These are phyloP conservation scores for Onychostruthus taczanowskii DNA, from an alignment of 2,113 vertebrate genomes.

Conservation along the genomic window DNA sequence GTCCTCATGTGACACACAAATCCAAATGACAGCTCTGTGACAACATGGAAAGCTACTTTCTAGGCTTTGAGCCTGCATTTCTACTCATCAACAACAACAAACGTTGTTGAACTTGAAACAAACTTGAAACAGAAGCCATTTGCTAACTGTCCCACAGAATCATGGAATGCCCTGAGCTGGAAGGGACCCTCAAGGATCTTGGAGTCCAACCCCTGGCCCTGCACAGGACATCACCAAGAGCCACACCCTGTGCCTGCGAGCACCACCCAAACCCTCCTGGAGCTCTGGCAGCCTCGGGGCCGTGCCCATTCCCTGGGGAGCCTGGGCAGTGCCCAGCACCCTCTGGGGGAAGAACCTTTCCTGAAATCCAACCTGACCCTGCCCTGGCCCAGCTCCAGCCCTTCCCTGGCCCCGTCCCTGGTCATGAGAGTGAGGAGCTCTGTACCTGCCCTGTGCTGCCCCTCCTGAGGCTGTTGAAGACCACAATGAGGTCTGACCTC, in stretches of 20 bases:
- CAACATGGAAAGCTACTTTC: neutral
- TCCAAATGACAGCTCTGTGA: neutral
- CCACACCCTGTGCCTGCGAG: neutral
- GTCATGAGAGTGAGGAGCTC: too few species aligned
- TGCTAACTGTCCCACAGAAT: neutral
- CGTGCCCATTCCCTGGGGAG: neutral
- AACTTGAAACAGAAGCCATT: neutral
- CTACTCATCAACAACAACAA: neutral
- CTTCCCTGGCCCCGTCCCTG: neutral
- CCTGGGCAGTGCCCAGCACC: neutral
- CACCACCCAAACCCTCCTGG: rapidly evolving
- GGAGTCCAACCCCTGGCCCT: neutral
- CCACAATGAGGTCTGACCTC: neutral
- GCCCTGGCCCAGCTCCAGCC: rapidly evolving
- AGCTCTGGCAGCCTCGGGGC: neutral
- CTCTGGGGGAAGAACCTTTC: neutral
- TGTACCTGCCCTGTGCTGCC: neutral
- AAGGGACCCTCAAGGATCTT: neutral
- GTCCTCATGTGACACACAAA: neutral
- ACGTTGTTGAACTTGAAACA: too few species aligned
- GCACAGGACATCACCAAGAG: neutral
- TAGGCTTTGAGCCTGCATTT: neutral
- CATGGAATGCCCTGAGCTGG: neutral
- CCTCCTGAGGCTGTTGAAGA: neutral
- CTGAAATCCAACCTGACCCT: rapidly evolving